phyloP scores from a whole-genome alignment of 2,888 invertebrate species.

The Orchesella flavescens region DNA sequence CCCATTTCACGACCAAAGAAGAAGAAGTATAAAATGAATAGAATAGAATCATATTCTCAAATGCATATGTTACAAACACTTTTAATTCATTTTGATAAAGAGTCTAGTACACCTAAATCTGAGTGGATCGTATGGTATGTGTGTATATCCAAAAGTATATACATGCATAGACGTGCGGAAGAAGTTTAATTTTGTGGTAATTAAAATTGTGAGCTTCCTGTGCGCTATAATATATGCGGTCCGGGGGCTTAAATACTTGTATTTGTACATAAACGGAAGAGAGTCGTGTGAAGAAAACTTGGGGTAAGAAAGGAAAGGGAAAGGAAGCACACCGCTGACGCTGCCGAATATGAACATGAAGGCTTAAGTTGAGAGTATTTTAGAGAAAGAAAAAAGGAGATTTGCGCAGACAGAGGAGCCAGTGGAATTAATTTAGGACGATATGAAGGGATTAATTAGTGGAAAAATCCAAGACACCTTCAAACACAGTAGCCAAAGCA shows the following conservation, averaged over 20 bases:
- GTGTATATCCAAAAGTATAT: neutral
- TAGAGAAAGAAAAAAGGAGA: slow-evolving; percentile 13
- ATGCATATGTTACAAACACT: slow-evolving; percentile 14
- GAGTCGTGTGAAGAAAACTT: neutral
- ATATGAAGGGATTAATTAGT: slow-evolving; percentile 62
- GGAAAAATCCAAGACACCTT: slow-evolving; percentile 58
- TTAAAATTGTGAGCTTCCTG: slow-evolving; percentile 53
- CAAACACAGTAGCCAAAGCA: slow-evolving; percentile 38
- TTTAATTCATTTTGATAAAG: slow-evolving; percentile 36
- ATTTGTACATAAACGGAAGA: slow-evolving; percentile 16
- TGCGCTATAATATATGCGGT: slow-evolving; percentile 2
- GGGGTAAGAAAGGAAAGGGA: slow-evolving; percentile 2
- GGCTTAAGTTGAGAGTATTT: slow-evolving; percentile 17
- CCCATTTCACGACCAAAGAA: neutral
- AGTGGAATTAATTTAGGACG: slow-evolving; percentile 60
- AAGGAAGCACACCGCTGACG: neutral
- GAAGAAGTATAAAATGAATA: neutral
- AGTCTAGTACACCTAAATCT: neutral
- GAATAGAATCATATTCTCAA: neutral
- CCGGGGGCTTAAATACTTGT: slow-evolving; percentile 5
- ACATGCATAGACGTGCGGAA: slow-evolving; percentile 1
- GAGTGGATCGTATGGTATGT: neutral
- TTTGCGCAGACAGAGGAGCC: slow-evolving; percentile 40
- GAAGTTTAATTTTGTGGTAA: slow-evolving; percentile 62
- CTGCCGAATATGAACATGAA: neutral